These are phyloP conservation scores for Myrmecobius fasciatus DNA, from an alignment of 2,113 vertebrate genomes.

Conservation along the genomic window DNA sequence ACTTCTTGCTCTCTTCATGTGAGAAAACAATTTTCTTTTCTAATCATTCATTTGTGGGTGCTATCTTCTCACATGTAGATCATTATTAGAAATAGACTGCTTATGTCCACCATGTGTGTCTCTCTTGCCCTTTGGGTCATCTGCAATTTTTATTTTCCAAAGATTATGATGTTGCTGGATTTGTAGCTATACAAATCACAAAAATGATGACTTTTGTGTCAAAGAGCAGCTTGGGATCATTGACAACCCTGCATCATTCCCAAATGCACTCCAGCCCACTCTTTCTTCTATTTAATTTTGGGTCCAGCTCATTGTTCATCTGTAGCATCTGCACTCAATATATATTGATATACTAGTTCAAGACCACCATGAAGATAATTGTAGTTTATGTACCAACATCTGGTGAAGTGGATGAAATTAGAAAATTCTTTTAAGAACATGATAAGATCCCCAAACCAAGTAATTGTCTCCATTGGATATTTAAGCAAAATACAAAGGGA, in stretches of 20 bases:
- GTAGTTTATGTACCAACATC: not conserved
- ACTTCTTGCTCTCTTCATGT: not conserved
- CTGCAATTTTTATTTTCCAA: not conserved
- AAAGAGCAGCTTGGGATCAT: not conserved
- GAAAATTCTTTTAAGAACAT: not conserved
- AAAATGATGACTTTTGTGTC: not conserved
- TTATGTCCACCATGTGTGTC: not conserved
- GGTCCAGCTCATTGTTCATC: not conserved
- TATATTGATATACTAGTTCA: not conserved
- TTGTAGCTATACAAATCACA: not conserved
- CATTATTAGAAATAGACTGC: not conserved
- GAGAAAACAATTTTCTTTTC: not conserved
- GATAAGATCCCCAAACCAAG: not conserved
- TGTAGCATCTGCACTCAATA: not conserved
- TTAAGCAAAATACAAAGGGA: not conserved
- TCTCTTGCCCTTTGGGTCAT: not conserved
- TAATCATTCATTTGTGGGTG: not conserved
- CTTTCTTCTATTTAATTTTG: not conserved
- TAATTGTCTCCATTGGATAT: not conserved
- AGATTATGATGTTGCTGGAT: not conserved
- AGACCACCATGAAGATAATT: conserved; percentile 2
- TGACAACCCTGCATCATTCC: not conserved
- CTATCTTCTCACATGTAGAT: not conserved
- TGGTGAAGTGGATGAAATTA: not conserved
- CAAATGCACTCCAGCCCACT: not conserved